These are phyloP conservation scores for Danio jaintianensis DNA, from an alignment of 2,797 vertebrate genomes.

Conservation along the genomic window DNA sequence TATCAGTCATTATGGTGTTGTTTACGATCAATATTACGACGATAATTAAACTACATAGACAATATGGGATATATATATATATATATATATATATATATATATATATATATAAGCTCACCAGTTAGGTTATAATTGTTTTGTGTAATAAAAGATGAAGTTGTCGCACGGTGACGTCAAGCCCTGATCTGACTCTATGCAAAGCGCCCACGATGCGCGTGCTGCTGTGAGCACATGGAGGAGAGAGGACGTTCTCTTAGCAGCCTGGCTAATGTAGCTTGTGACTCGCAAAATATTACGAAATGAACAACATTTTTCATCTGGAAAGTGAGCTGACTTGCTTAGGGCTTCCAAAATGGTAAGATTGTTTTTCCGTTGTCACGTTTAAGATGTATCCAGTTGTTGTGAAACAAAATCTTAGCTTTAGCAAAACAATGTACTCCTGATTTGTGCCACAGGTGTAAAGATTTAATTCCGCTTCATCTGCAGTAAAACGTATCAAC, in stretches of 20 bases:
- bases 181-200: slow-evolving; percentile 37
- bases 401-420: slow-evolving; percentile 12
- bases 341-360: slow-evolving; percentile 53
- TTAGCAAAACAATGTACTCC: slow-evolving; percentile 35
- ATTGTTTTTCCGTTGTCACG: slow-evolving; percentile 8
- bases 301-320: neutral
- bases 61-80: neutral
- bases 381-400: neutral
- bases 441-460: slow-evolving; percentile 51
- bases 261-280: slow-evolving; percentile 43
- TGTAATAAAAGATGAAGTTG: neutral
- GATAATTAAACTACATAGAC: neutral
- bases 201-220: slow-evolving; percentile 47
- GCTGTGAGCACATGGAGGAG: slow-evolving; percentile 63
- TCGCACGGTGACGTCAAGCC: slow-evolving; percentile 35
- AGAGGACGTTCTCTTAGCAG: slow-evolving; percentile 57
- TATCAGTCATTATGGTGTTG: neutral
- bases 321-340: slow-evolving; percentile 1
- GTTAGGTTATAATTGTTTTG: neutral
- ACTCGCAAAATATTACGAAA: neutral
- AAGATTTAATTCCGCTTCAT: neutral
- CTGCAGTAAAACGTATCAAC: neutral
- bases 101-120: no score
- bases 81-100: no score
- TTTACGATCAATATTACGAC: neutral